Base-by-base conservation (phyloP, 2,797 vertebrate genomes). In the Florisuga fusca region DNA sequence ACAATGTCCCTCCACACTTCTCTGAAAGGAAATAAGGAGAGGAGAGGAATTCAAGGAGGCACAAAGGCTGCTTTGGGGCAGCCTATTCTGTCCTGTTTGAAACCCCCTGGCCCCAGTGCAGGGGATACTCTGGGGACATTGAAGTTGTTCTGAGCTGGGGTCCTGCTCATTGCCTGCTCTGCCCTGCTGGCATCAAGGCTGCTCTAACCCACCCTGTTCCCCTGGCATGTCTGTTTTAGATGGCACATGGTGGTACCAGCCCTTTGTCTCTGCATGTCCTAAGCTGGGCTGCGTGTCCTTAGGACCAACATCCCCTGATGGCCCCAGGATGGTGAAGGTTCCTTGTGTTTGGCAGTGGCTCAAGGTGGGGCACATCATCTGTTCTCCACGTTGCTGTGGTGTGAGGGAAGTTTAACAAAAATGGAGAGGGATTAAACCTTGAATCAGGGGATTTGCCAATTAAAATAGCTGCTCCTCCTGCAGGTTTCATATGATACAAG, bases 381-480 rank as follows among this genome's bases (percentile, higher is more conserved):
- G 0, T 57, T 79, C 50, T 53, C 29, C 4, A 0, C 2, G 9
- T 69, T 74, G 48, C 89, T 94, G 79, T 73, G 66, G 23, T 23
- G 25, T 84, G 58, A 71, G 55, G 31, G 59, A 87, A 84, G 33
- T 41, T 72, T 64, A 93, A 15, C 38, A 45, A 84, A 91, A 94
- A 27, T 5, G 27, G 41, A 88, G 74, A 63, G 66, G 85, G 77
- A 89, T 80, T 75, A 67, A 95, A 87, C 68, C 79, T 73, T 21
- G 53, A 95, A 59, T 66, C 75, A 13, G 57, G 92, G 88, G 90
- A 90, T 83, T 96, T 83, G 58, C 64, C 66, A 89, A 64, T 97
- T 93, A 94, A 76, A 95, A 94, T 93, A 92, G 55, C 88, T 77
- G 45, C 76, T 96, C 68, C 87, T 95, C 88, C 87, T 96, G 89